These are phyloP conservation scores for Patiria pectinifera DNA, from an alignment of 53 echinoderm and acorn worm genomes.

Conservation along the genomic window DNA sequence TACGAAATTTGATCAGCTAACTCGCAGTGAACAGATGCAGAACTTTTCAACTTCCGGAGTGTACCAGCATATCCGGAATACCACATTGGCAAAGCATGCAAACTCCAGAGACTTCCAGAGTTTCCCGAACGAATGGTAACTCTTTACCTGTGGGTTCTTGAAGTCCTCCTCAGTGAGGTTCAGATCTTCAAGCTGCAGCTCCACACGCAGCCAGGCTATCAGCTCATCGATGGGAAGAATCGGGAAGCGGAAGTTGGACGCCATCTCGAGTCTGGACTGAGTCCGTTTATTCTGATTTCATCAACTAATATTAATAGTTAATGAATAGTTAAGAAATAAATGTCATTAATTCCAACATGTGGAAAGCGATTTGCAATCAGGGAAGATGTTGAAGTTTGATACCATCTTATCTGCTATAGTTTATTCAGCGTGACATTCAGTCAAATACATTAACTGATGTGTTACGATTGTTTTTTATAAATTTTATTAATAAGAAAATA, in stretches of 20 bases:
- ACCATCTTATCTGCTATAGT: no score
- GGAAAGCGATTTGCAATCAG: not conserved
- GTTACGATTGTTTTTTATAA: no score
- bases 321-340: not conserved
- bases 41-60: no score
- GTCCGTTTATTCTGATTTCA: not conserved
- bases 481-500: no score
- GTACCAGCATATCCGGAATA: no score
- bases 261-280: not conserved
- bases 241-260: slow-evolving; percentile 42
- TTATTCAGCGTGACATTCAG: no score
- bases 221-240: slow-evolving; percentile 27
- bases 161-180: slow-evolving; percentile 81
- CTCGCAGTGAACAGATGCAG: no score
- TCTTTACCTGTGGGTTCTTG: slow-evolving; percentile 87
- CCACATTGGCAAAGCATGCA: not conserved
- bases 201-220: slow-evolving; percentile 24
- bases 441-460: no score
- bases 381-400: no score
- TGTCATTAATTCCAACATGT: not conserved
- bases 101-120: not conserved
- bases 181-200: slow-evolving; percentile 44
- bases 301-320: not conserved
- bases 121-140: not conserved
- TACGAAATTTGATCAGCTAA: no score